phyloP scores from a whole-genome alignment of 2,888 invertebrate species.

The Mesorhabditis sp. region DNA sequence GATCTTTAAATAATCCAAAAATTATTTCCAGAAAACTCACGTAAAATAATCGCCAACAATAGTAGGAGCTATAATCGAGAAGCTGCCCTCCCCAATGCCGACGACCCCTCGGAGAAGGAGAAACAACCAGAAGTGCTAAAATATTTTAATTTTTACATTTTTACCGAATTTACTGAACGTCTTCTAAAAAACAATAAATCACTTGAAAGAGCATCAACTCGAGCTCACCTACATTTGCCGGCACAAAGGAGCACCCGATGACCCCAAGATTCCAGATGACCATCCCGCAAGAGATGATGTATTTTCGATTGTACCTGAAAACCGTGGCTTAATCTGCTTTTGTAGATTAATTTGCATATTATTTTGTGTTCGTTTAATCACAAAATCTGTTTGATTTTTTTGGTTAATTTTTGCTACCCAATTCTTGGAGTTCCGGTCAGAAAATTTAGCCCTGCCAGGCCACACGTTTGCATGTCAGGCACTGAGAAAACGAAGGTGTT shows the following conservation, averaged over 20 bases:
- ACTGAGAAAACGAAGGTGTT: too few relatives aligned
- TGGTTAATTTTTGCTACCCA: too few relatives aligned
- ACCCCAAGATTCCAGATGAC: neutral
- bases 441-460: too few relatives aligned
- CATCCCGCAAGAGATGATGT: neutral
- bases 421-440: too few relatives aligned
- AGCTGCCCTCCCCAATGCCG: neutral
- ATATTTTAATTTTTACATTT: neutral
- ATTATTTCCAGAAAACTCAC: neutral
- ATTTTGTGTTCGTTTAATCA: neutral
- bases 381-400: neutral
- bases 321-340: neutral
- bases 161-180: neutral
- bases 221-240: neutral
- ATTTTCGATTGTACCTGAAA: neutral
- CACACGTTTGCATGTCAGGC: too few relatives aligned
- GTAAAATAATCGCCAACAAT: neutral
- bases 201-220: neutral
- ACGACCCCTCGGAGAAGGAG: neutral
- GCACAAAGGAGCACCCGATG: neutral
- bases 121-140: neutral
- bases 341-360: neutral
- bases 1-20: neutral
- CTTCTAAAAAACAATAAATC: neutral
- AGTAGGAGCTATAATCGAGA: neutral